These are phyloP conservation scores for Dusona sp. DNA, from an alignment of 2,888 invertebrate species.

Conservation along the genomic window DNA sequence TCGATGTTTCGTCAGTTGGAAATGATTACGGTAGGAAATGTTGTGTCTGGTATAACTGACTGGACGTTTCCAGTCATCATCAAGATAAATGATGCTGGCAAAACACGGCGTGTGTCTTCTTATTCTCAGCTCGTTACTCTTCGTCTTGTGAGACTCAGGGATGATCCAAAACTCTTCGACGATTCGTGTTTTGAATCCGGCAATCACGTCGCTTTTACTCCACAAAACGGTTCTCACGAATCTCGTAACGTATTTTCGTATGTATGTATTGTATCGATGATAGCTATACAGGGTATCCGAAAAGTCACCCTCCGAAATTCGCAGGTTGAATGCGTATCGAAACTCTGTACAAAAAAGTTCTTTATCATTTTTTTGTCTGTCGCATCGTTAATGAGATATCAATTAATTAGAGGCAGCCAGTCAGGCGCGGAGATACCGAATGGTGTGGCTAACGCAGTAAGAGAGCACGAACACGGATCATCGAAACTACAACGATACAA, in stretches of 20 bases:
- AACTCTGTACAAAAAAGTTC: not conserved
- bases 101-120: not conserved
- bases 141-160: not conserved
- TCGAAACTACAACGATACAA: not conserved
- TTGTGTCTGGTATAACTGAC: constrained; percentile 47
- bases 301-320: not conserved
- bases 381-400: not conserved
- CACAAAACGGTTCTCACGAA: constrained; percentile 36
- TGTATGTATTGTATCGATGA: not conserved
- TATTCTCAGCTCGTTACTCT: constrained; percentile 15
- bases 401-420: not conserved
- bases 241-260: constrained; percentile 7
- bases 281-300: not conserved
- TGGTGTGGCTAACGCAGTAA: too few relatives aligned
- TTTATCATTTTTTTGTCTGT: not conserved
- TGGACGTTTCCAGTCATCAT: constrained; percentile 48
- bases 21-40: constrained; percentile 53
- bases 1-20: constrained; percentile 57
- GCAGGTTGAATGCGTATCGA: not conserved
- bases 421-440: not conserved
- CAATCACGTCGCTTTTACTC: constrained; percentile 43
- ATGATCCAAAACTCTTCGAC: constrained; percentile 10
- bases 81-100: constrained; percentile 48
- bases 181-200: constrained; percentile 17
- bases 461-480: not conserved